phyloP scores from a whole-genome alignment of 1,140 invertebrate species.

The Aphis craccivora region DNA sequence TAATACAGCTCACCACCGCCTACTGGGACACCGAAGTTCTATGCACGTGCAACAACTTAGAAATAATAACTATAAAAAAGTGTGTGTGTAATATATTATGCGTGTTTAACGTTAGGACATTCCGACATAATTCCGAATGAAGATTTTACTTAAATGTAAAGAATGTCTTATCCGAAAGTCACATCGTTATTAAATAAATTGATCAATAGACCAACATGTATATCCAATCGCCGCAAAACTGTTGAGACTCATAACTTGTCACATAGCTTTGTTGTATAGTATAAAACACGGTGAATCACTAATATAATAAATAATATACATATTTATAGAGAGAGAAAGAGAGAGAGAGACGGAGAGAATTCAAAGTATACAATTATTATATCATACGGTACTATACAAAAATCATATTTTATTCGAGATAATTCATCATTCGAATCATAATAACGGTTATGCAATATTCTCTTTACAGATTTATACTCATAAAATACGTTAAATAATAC shows the following conservation, averaged over 20 bases:
- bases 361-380: neutral
- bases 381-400: neutral
- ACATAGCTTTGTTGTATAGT: too few relatives aligned
- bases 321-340: too few relatives aligned
- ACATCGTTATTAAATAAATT: neutral
- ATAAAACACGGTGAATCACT: too few relatives aligned
- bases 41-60: slow-evolving; percentile 24
- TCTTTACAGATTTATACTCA: neutral
- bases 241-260: neutral
- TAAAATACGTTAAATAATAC: slow-evolving; percentile 35
- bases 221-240: neutral
- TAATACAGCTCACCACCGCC: neutral
- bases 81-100: neutral
- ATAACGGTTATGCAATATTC: neutral
- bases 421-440: neutral
- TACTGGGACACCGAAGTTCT: neutral
- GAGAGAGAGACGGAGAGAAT: too few relatives aligned
- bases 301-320: too few relatives aligned
- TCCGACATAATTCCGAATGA: neutral
- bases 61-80: neutral
- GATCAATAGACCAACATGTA: neutral
- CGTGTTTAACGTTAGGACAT: neutral
- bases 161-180: neutral
- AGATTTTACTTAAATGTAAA: neutral
- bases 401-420: neutral